phyloP scores from a whole-genome alignment of 2,113 vertebrate species.

The Merops nubicus region DNA sequence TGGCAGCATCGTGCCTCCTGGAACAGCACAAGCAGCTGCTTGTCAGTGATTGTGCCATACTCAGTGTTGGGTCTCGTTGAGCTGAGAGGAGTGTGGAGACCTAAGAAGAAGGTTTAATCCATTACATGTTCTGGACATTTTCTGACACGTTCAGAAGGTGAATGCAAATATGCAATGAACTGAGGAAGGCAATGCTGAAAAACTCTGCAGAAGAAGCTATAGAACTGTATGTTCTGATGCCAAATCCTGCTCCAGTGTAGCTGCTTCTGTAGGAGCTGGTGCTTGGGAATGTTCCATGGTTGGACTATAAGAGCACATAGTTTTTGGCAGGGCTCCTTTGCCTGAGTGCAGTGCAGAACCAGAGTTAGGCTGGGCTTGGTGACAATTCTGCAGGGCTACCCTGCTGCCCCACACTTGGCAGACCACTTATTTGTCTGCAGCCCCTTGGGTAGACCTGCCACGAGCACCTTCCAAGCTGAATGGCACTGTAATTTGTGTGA shows the following conservation, averaged over 20 bases:
- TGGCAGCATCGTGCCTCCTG: neutral
- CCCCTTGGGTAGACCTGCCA: neutral
- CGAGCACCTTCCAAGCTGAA: neutral
- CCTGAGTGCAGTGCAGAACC: neutral
- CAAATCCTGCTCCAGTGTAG: neutral
- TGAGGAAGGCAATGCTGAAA: neutral
- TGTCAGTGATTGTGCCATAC: no score
- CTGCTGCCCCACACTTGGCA: neutral
- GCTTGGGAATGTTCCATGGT: neutral
- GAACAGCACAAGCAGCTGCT: neutral
- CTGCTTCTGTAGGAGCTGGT: neutral
- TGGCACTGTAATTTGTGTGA: neutral
- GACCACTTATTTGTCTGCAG: neutral
- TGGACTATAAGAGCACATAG: fast-evolving
- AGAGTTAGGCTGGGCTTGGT: neutral
- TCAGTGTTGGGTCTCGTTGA: neutral
- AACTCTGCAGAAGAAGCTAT: neutral
- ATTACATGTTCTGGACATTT: neutral
- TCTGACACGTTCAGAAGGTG: neutral
- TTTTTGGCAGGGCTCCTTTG: neutral
- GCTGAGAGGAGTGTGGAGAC: neutral
- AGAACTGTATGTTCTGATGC: neutral
- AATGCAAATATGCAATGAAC: neutral
- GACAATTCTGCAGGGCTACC: neutral
- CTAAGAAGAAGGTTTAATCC: neutral